A percentile compares a stretch with the other conserved stretches of the same genome.
Evolutionary conservation across 2,113 vertebrate species (phyloP).

Genomic region (Fregata magnificens): DNA sequence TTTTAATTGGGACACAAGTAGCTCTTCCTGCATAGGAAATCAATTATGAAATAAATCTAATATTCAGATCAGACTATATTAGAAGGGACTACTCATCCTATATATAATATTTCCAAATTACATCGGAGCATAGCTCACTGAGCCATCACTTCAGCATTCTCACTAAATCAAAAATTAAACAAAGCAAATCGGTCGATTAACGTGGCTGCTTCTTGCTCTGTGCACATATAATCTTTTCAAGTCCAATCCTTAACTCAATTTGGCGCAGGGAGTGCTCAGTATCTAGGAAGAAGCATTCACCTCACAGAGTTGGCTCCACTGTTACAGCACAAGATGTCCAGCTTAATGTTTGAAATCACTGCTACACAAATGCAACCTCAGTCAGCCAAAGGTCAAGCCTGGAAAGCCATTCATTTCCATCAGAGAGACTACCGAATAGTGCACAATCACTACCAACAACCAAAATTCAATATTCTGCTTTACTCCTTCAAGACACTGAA

Average conservation of each 20-base stretch:
- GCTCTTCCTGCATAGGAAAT: constrained; percentile 9
- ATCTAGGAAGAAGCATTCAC: background rate
- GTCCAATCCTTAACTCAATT: background rate
- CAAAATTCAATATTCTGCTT: background rate
- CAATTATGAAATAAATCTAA: constrained; percentile 34
- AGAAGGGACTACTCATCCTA: constrained; percentile 13
- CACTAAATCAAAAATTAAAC: constrained; percentile 46
- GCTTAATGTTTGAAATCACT: background rate
- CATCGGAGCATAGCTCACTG: background rate
- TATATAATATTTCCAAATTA: constrained; percentile 14
- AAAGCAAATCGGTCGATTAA: constrained; percentile 33
- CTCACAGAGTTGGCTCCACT: background rate
- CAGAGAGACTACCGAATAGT: background rate
- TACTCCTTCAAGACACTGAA: background rate
- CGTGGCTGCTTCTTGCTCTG: background rate
- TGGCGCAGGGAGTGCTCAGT: background rate
- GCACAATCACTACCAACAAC: background rate
- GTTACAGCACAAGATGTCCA: background rate
- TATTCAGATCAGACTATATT: constrained; percentile 26
- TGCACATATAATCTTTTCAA: background rate
- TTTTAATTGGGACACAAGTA: background rate
- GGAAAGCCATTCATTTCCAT: background rate
- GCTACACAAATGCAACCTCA: background rate
- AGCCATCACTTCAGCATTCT: constrained; percentile 35
- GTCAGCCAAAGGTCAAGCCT: background rate